Evolutionary conservation across 2,888 invertebrate genomes (phyloP).

Genomic region (Scaptomyza caliginosa): DNA sequence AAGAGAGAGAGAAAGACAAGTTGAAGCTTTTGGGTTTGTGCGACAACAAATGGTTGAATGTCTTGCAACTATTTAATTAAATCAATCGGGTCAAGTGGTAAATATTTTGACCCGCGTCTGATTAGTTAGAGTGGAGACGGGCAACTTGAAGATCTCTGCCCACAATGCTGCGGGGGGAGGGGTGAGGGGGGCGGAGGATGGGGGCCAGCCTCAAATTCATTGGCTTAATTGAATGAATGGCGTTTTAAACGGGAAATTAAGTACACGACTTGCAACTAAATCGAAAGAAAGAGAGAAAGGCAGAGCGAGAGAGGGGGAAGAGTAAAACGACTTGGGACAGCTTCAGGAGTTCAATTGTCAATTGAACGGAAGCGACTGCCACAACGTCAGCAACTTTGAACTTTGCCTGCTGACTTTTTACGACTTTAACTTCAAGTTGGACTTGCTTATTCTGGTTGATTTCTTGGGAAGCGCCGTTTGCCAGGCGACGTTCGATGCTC

Average conservation of each 20-base stretch:
- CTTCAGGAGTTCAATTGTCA: slow-evolving; percentile 76
- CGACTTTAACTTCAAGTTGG: not conserved
- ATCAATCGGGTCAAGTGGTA: slow-evolving; percentile 85
- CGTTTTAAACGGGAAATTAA: slow-evolving; percentile 82
- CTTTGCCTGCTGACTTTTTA: slow-evolving; percentile 61
- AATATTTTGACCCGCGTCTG: slow-evolving; percentile 85
- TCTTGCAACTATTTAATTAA: slow-evolving; percentile 84
- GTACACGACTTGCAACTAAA: slow-evolving; percentile 64
- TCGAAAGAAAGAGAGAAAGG: too few relatives aligned
- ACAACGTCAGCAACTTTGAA: slow-evolving; percentile 72
- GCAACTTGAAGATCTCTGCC: slow-evolving; percentile 45
- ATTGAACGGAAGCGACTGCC: slow-evolving; percentile 75
- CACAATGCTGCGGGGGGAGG: too few relatives aligned
- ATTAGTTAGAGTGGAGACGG: slow-evolving; percentile 78
- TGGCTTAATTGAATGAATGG: slow-evolving; percentile 83
- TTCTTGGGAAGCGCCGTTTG: slow-evolving; percentile 60
- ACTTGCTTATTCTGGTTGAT: slow-evolving; percentile 17
- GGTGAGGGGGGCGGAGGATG: too few relatives aligned
- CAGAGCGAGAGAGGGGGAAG: too few relatives aligned
- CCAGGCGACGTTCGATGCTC: not conserved
- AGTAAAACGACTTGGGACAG: slow-evolving; percentile 12
- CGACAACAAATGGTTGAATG: slow-evolving; percentile 79
- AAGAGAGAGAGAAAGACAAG: not conserved
- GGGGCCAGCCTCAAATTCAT: slow-evolving; percentile 75
- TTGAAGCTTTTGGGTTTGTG: slow-evolving; percentile 41